Base-by-base conservation (phyloP, 2,888 invertebrate genomes). In the Sialis fuliginosa region DNA sequence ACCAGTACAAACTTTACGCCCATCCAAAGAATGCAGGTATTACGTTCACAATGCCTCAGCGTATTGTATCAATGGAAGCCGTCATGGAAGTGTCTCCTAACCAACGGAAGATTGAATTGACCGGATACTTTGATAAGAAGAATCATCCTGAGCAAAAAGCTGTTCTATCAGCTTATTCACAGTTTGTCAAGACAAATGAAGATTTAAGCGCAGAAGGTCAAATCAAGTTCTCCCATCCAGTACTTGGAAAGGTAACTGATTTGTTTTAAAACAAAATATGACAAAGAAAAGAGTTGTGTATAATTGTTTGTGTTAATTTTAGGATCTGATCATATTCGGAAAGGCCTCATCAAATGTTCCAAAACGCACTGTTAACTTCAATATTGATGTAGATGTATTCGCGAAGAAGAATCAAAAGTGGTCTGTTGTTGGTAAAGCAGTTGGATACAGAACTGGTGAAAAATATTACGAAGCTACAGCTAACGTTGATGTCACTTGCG, bases 51-150 rank as follows among this genome's bases (percentile, higher is more conserved):
- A 66, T 85, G 4, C 86, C 87, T 0, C 74, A 74, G 45, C 74
- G 87, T 31, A 72, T 79, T 42, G 60, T 86, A 12, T 70, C 79
- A 0, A 56, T 81, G 2, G 80, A 85, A 57, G 67, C 72, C 1
- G 58, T 57, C 32, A 45, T 54, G 7, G 54, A 47, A 32, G 12
- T 50, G 10, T 39, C 39, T 12, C 12, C 39, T 13, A 43, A 39
- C 12, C 33, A 62, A 50, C 54, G 58, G 13, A 62, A 60, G 45
- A 58, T 62, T 22, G 81, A 83, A 45, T 55, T 77, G 5, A 66
- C 68, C 6, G 65, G 84, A 39, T 83, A 81, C 60, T 62, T 83
- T 45, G 81, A 88, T 65, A 81, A 83, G 60, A 75, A 74, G 55
- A 72, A 72, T 46, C 75, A 77, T 52, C 81, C 83, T 0, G 70